phyloP scores from a whole-genome alignment of 2,888 invertebrate species.

The Andrena flavipes region DNA sequence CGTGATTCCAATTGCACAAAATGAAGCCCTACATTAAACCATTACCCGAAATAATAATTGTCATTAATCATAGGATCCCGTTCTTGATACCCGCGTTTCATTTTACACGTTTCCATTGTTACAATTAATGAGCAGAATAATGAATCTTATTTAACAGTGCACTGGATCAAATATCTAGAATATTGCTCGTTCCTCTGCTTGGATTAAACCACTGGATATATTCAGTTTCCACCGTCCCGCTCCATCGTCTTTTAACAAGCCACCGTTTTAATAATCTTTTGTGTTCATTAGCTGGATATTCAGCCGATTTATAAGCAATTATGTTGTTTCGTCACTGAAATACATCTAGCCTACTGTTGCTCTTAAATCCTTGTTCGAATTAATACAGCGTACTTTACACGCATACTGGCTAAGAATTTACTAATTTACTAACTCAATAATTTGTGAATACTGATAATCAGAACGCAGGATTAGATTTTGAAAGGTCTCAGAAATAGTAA shows the following conservation, averaged over 20 bases:
- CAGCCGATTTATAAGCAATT: slow-evolving; percentile 3
- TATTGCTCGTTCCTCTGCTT: slow-evolving; percentile 11
- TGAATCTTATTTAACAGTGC: slow-evolving; percentile 16
- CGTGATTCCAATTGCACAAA: background rate
- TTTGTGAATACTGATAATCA: too few relatives aligned
- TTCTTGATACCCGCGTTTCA: background rate
- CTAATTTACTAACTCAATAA: background rate
- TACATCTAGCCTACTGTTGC: background rate
- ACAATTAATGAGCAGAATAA: slow-evolving; percentile 30
- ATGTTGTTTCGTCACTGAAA: background rate
- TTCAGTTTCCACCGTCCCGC: slow-evolving; percentile 18
- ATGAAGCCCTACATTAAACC: background rate
- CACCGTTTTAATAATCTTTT: slow-evolving; percentile 18
- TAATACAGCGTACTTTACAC: background rate
- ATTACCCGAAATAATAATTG: slow-evolving; percentile 1
- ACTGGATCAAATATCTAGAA: background rate
- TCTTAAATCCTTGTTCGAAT: background rate
- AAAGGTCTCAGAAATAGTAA: too few relatives aligned
- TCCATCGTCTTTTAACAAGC: slow-evolving; percentile 22
- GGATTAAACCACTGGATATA: slow-evolving; percentile 13
- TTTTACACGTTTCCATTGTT: slow-evolving; percentile 1
- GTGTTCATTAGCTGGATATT: slow-evolving; percentile 2
- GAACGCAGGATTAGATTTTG: background rate
- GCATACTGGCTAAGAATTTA: background rate
- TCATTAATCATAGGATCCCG: background rate